These are phyloP conservation scores for Phylloscopus trochilus DNA, from an alignment of 2,113 vertebrate species.

Conservation along the genomic window DNA sequence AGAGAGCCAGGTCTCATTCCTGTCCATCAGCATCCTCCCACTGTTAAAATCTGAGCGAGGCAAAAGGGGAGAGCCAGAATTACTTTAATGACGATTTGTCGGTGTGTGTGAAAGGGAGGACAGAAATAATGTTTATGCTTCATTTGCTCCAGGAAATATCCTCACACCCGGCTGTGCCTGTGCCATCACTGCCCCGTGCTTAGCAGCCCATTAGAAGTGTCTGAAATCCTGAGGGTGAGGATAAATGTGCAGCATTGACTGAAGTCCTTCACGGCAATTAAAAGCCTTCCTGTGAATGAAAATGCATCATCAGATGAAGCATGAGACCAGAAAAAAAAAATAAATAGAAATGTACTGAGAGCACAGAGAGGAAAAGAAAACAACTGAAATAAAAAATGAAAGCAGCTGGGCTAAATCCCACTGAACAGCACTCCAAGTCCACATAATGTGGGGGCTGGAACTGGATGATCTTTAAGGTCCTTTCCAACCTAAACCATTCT, in stretches of 20 bases:
- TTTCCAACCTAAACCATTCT: neutral
- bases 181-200: neutral
- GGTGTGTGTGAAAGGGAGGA: neutral
- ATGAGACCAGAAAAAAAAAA: neutral
- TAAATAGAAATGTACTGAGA: neutral
- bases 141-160: neutral
- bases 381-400: neutral
- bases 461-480: neutral
- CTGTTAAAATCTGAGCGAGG: neutral
- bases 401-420: neutral
- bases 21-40: constrained; percentile 43
- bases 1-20: constrained; percentile 31
- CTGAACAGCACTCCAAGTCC: neutral
- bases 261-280: neutral
- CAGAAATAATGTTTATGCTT: neutral
- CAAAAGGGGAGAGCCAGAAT: neutral
- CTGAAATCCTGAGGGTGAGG: neutral
- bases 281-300: neutral
- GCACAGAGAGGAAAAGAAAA: neutral
- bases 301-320: neutral
- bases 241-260: neutral
- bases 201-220: neutral
- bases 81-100: neutral
- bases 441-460: neutral
- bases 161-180: neutral